phyloP scores from a whole-genome alignment of 2,797 vertebrate genomes.

The Nannoperca australis region DNA sequence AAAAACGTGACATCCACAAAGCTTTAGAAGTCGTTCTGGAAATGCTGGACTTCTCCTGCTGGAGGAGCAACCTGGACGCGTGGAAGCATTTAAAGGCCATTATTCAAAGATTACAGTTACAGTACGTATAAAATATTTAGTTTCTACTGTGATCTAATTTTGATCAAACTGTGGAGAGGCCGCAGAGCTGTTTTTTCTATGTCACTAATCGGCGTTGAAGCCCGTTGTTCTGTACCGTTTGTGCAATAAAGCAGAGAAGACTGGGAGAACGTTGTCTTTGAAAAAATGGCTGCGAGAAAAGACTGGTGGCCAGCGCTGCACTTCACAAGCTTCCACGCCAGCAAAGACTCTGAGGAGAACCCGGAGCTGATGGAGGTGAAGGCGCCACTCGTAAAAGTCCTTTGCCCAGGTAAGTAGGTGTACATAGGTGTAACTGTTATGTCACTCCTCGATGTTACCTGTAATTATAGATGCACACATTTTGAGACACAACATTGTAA shows the following conservation, averaged over 20 bases:
- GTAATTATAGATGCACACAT: background rate
- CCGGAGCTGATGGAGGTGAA: constrained; percentile 84
- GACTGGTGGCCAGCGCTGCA: constrained; percentile 93
- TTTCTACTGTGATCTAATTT: background rate
- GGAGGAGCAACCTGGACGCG: constrained; percentile 85
- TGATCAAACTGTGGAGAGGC: background rate
- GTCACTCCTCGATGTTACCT: background rate
- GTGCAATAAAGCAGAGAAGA: constrained; percentile 42
- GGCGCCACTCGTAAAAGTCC: constrained; percentile 76
- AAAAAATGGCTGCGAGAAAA: constrained; percentile 85
- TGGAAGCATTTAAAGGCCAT: constrained; percentile 87
- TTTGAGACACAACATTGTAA: background rate
- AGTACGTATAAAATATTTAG: constrained; percentile 75
- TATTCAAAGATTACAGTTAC: constrained; percentile 75
- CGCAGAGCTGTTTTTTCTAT: background rate
- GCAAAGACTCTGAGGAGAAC: constrained; percentile 81
- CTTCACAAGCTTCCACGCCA: constrained; percentile 87
- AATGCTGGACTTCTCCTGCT: constrained; percentile 90
- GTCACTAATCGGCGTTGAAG: background rate
- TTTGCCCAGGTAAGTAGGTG: constrained; percentile 84
- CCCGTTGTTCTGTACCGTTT: background rate
- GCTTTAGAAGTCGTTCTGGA: constrained; percentile 88
- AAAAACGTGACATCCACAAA: constrained; percentile 69
- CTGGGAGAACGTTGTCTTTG: constrained; percentile 59
- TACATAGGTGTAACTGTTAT: background rate